phyloP scores from a whole-genome alignment of 1,140 invertebrate species.

The Drosophila parvula region DNA sequence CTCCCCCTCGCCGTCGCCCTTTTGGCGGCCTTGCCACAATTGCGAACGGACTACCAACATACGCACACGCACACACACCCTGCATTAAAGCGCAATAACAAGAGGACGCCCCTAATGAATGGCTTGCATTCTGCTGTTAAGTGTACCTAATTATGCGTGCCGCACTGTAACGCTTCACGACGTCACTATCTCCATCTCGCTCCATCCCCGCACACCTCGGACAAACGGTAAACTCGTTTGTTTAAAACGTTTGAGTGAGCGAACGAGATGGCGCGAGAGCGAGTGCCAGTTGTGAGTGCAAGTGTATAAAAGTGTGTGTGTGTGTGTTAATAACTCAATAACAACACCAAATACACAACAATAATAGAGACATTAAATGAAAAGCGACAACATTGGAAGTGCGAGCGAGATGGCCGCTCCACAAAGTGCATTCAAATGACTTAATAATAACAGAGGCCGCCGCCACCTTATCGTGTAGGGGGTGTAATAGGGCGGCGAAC shows the following conservation, averaged over 20 bases:
- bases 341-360: conserved; percentile 76
- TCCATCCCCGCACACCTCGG: neutral
- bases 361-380: conserved; percentile 80
- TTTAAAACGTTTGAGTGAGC: conserved; percentile 43
- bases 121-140: conserved; percentile 71
- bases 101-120: conserved; percentile 72
- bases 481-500: neutral
- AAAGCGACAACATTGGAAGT: conserved; percentile 58
- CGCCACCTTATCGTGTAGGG: neutral
- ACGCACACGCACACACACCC: conserved; percentile 13
- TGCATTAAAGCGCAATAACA: conserved; percentile 54
- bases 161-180: conserved; percentile 61
- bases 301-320: conserved; percentile 18
- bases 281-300: neutral
- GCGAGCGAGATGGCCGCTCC: conserved; percentile 16
- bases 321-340: conserved; percentile 78
- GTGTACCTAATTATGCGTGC: conserved; percentile 78
- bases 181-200: neutral
- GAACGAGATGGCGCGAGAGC: neutral
- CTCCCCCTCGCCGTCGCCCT: neutral
- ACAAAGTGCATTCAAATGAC: conserved; percentile 81
- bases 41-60: conserved; percentile 27
- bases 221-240: conserved; percentile 61
- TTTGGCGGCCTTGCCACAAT: conserved; percentile 34
- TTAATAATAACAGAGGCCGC: conserved; percentile 74